Base-by-base conservation (phyloP, 2,797 vertebrate species). In the Myoxocephalus aenaeus region DNA sequence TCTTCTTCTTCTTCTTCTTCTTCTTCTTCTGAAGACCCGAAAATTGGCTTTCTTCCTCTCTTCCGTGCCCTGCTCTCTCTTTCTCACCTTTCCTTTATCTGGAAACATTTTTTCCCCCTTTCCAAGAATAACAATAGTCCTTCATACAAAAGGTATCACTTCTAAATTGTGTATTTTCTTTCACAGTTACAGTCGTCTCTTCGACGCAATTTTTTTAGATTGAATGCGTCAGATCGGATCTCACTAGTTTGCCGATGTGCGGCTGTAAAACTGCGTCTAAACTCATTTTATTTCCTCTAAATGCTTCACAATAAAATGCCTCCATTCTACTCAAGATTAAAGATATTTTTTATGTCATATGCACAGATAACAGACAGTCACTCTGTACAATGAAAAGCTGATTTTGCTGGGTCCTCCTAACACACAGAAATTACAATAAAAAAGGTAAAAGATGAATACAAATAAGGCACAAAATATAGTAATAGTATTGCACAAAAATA, bases 101-200 rank as follows among this genome's bases (percentile, higher is more conserved):
- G 4, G 48, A 67, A 29, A 9, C 14, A 10, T 40, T 64, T 38
- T 11, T 20, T 7, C 18, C 18, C 2, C 7, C 12, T 7, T 3
- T 44, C 22, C 36, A 42, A 61, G 50, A 65, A 46, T 46, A 50
- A 54, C 29, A 70, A 15, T 25, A 73, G 18, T 44, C 40, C 64
- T 74, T 59, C 2, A 17, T 5, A 18, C 17, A 10, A 25, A 1
- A 7, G 20, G 12, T 48, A 1, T n/a, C 14, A 53, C 29, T 29
- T 46, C 0, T 15, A 25, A 50, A 54, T 8, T 25, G 18, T 11
- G 5, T 5, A 6, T 58, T 0, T 46, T n/a, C n/a, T n/a, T 12
- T 25, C 10, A 20, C n/a, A 5, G 9, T 11, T 22, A 22, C n/a
- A 53, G n/a, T 6, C 8, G 18, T n/a, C 18, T 10, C 48, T 50